Evolutionary conservation across 2,888 invertebrate species (phyloP).

Genomic region (Aporophyla nigra): DNA sequence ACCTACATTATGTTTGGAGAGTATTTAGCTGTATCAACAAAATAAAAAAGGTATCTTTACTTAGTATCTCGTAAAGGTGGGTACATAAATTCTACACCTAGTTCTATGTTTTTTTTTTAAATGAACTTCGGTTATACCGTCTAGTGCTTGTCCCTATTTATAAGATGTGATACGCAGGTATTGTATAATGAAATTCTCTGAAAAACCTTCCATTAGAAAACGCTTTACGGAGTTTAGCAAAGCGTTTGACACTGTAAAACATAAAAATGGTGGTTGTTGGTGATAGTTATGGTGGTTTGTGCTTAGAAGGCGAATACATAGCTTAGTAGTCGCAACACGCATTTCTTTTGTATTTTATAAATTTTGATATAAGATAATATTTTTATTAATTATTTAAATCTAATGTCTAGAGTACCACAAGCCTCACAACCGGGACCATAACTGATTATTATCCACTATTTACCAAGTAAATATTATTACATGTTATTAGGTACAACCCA

Average conservation of each 20-base stretch:
- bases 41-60: background rate
- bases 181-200: background rate
- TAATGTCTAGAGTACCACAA: slow-evolving; percentile 7
- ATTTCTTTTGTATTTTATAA: background rate
- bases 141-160: background rate
- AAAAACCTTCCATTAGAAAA: background rate
- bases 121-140: background rate
- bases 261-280: background rate
- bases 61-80: background rate
- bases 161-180: background rate
- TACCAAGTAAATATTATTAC: background rate
- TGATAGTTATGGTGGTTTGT: background rate
- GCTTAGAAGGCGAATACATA: background rate
- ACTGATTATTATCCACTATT: background rate
- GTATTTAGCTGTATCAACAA: background rate
- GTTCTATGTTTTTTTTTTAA: background rate
- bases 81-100: background rate
- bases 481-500: background rate
- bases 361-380: background rate
- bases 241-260: slow-evolving; percentile 23
- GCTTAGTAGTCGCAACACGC: background rate
- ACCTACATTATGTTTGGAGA: slow-evolving; percentile 1
- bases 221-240: background rate
- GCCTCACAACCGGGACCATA: slow-evolving; percentile 13
- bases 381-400: background rate